Base-by-base conservation (phyloP, 2,888 invertebrate species). In the Merodon equestris region DNA sequence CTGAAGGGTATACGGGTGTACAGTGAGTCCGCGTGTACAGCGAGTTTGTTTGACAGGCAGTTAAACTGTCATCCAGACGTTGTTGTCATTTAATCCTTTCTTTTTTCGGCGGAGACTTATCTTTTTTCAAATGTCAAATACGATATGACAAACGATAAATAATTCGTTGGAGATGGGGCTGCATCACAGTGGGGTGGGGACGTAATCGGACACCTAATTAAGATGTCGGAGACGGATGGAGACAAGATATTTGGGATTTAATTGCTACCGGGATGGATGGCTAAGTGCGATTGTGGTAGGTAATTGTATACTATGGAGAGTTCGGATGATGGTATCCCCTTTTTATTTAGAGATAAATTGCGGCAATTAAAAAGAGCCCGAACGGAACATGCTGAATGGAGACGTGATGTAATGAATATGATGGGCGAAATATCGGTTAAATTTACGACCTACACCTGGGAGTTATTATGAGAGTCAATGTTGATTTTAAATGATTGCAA, bases 191-290 rank as follows among this genome's bases (percentile, higher is more conserved):
- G 56, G 15, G 17, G 18, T 42, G 42, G 19, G 45, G 27, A 18
- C 34, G 68, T 64, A 74, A 74, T 60, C 60, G 60, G 79, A 79
- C 60, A 79, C 64, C 79, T 53, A 79, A 79, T 79, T 79, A 79
- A 79, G 79, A 51, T 70, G 70, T 74, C 53, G 58, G 44, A 70
- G 68, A 70, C 68, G 68, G 45, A 68, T 68, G 58, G 34, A 79
- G 67, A 68, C 64, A 74, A 70, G 74, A 60, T 64, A 64, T 74
- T 64, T 61, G 9, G 64, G 54, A 17, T 74, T 73, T 79, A 79
- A 79, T 74, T 73, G 70, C 68, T 63, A 68, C 64, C 56, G 50
- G 57, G 34, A 67, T 67, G 61, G 61, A 56, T 68, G 47, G 51
- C 10, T n/a, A n/a, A 12, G 45, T 13, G 47, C n/a, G 51, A 56